Conservation (phyloP, 2,113 vertebrate genomes). For the Scomber japonicus region DNA sequence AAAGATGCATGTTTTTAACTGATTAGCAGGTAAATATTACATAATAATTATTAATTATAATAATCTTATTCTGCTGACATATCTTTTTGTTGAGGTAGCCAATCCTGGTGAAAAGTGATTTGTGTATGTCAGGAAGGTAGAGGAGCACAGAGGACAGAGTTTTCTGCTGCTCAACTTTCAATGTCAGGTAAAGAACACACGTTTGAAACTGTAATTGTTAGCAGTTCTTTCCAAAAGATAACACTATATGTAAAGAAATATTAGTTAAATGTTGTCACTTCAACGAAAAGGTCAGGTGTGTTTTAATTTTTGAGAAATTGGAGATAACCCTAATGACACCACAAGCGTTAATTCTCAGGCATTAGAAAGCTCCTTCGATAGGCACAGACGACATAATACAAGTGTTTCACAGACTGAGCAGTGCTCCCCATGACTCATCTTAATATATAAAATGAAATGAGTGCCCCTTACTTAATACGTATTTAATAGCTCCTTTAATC, state of each 20-base stretch:
- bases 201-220: neutral
- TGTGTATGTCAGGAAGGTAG: too few species aligned
- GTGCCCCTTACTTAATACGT: neutral
- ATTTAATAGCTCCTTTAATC: neutral
- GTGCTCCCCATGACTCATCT: neutral
- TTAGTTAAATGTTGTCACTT: too few species aligned
- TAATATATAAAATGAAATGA: neutral
- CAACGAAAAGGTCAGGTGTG: too few species aligned
- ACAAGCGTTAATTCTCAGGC: neutral
- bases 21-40: neutral
- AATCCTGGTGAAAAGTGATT: too few species aligned
- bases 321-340: neutral
- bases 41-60: too few species aligned
- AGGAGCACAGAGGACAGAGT: too few species aligned
- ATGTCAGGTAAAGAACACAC: neutral
- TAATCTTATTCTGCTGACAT: too few species aligned
- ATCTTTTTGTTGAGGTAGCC: too few species aligned
- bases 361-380: neutral
- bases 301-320: too few species aligned
- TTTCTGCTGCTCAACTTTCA: neutral
- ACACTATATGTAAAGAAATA: neutral
- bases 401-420: neutral
- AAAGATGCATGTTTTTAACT: neutral
- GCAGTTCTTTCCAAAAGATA: neutral
- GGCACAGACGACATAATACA: too few species aligned